A percentile compares a stretch with the other conserved stretches of the same genome.
These are phyloP conservation scores for Melierax canorus DNA, from an alignment of 2,113 vertebrate genomes.

Conservation along the genomic window DNA sequence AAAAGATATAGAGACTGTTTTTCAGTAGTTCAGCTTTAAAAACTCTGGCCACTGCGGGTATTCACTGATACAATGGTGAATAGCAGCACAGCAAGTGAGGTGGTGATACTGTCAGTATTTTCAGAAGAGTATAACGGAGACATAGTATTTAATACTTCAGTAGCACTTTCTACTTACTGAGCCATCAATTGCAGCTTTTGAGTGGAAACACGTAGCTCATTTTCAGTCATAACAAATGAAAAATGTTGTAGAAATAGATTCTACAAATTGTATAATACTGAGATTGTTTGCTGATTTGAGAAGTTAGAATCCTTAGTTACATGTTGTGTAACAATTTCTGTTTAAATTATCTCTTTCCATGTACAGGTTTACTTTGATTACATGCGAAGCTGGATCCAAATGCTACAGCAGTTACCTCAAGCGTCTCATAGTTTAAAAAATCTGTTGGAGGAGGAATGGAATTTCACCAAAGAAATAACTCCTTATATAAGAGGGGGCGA, in stretches of 20 bases:
- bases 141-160: background rate
- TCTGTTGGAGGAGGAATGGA: slow-evolving; percentile 96
- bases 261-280: background rate
- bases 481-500: slow-evolving; percentile 96
- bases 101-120: background rate
- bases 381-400: slow-evolving; percentile 99
- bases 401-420: slow-evolving; percentile 98
- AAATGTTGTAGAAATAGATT: background rate
- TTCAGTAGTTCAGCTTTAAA: background rate
- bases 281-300: background rate
- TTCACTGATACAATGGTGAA: background rate
- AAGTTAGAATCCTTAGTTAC: background rate
- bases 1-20: background rate
- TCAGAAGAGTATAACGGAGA: background rate
- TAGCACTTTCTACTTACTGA: background rate
- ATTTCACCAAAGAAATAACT: slow-evolving; percentile 99
- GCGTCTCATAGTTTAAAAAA: slow-evolving; percentile 99
- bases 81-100: background rate
- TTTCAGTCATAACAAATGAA: background rate
- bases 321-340: background rate
- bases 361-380: slow-evolving; percentile 97
- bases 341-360: background rate
- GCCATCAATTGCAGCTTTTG: background rate
- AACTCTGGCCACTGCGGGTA: background rate
- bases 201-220: background rate